Percentiles rank a stretch among this genome's conserved stretches.
Conservation (phyloP, 2,888 invertebrate species). For the Limnephilus auricula region DNA sequence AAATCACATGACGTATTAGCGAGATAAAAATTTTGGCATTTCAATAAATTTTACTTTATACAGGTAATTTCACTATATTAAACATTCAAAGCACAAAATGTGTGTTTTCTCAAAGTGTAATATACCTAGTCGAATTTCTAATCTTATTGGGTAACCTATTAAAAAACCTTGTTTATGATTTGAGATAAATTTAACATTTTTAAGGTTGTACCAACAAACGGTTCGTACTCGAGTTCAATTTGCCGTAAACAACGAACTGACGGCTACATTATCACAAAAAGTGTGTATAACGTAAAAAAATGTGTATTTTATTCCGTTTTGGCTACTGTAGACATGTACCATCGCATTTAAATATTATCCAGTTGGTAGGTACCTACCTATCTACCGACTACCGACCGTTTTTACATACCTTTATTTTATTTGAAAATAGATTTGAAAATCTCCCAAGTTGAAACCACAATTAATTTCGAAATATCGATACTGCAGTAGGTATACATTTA, state of each 20-base stretch:
- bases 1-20: too few species aligned
- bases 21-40: too few species aligned
- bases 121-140: neutral
- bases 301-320: neutral
- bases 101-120: neutral
- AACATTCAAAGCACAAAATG: neutral
- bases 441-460: too few species aligned
- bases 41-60: neutral
- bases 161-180: neutral
- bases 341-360: neutral
- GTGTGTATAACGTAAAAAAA: neutral
- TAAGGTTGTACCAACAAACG: too few species aligned
- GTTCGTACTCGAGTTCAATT: too few species aligned
- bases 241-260: neutral
- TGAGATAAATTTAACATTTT: neutral
- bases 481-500: too few species aligned
- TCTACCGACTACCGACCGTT: too few species aligned
- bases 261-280: neutral
- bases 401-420: too few species aligned
- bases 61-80: neutral
- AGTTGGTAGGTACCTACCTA: neutral
- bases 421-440: too few species aligned
- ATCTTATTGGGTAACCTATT: neutral
- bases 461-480: too few species aligned
- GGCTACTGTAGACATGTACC: neutral